phyloP scores from a whole-genome alignment of 2,797 vertebrate genomes.

The Parotocinclus haroldoi region DNA sequence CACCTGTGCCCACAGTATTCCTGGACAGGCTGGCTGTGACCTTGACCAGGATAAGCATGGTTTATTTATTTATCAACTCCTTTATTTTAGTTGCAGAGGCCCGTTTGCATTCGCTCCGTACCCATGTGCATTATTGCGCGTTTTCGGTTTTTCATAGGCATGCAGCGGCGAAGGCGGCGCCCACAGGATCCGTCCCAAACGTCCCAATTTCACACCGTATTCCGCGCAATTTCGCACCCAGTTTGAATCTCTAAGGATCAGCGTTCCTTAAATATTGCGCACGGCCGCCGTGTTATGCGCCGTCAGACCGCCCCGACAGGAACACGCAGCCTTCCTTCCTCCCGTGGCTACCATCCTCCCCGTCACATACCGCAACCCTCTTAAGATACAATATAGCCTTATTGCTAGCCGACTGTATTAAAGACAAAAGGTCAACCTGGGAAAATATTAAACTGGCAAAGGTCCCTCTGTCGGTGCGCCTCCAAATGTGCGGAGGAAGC shows the following conservation, averaged over 20 bases:
- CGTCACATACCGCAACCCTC: slow-evolving; percentile 66
- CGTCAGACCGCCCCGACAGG: no score
- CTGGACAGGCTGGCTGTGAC: no score
- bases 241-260: slow-evolving; percentile 64
- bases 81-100: no score
- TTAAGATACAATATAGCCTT: slow-evolving; percentile 83
- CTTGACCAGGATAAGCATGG: no score
- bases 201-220: no score
- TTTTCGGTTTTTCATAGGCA: no score
- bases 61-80: no score
- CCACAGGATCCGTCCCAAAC: no score
- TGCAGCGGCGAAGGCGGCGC: no score
- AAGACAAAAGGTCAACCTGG: slow-evolving; percentile 82
- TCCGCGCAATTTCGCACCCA: slow-evolving; percentile 51
- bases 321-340: slow-evolving; percentile 28
- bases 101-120: no score
- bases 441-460: slow-evolving; percentile 84
- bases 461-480: slow-evolving; percentile 60
- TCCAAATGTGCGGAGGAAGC: slow-evolving; percentile 80
- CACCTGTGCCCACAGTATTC: no score
- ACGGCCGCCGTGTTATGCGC: slow-evolving; percentile 73
- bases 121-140: no score
- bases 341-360: slow-evolving; percentile 50
- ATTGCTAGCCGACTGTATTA: slow-evolving; percentile 80
- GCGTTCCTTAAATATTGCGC: slow-evolving; percentile 78